Conservation (phyloP, 2,797 vertebrate species). For the Pseudotriccus pelzelni region DNA sequence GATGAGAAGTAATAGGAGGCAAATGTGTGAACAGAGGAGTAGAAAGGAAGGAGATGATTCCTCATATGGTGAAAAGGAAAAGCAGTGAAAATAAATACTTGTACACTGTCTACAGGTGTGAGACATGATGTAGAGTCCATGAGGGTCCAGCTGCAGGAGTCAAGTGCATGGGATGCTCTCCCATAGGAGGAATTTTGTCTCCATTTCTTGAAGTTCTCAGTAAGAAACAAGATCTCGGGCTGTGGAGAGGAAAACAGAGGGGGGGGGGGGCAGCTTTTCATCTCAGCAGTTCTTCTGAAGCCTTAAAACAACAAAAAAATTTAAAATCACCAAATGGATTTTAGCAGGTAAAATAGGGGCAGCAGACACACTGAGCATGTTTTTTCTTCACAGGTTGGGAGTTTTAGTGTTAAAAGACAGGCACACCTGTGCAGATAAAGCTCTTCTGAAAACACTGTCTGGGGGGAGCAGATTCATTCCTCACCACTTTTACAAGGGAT, state of each 20-base stretch:
- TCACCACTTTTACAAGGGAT: not conserved
- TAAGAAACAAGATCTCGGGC: not conserved
- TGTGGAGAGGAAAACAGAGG: not conserved
- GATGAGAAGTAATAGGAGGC: not conserved
- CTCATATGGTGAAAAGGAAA: not conserved
- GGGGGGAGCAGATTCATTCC: not conserved
- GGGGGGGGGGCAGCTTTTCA: conserved; percentile 6
- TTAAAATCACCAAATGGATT: not conserved
- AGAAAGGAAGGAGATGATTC: not conserved
- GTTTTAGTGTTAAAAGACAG: not conserved
- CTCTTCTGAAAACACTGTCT: not conserved
- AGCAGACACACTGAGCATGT: not conserved
- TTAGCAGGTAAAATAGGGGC: not conserved
- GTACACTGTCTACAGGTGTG: not conserved
- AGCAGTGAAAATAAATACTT: not conserved
- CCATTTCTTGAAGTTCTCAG: not conserved
- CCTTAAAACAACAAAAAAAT: not conserved
- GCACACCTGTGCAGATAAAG: not conserved
- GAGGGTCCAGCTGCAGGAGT: not conserved
- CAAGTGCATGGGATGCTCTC: not conserved
- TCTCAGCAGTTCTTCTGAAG: not conserved
- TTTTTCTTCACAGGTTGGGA: not conserved
- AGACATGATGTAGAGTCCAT: not conserved
- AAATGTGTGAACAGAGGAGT: not conserved
- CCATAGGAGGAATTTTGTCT: not conserved